These are phyloP conservation scores for Numida meleagris DNA, from an alignment of 2,113 vertebrate genomes.

Conservation along the genomic window DNA sequence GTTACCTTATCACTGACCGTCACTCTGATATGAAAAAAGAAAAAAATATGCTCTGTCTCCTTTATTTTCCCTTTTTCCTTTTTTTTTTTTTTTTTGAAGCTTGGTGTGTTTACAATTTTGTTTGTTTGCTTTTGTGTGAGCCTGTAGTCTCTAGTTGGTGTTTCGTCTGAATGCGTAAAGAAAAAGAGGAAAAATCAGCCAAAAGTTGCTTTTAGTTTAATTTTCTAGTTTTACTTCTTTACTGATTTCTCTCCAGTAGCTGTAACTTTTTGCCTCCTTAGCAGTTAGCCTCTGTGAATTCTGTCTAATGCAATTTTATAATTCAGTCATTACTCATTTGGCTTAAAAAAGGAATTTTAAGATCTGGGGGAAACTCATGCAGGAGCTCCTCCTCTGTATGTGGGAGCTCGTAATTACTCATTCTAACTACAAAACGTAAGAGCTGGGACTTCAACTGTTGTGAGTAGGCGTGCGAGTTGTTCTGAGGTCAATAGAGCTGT, in stretches of 20 bases:
- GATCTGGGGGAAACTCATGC: background rate
- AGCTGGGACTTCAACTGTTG: background rate
- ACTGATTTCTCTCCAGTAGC: background rate
- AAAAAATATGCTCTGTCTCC: fast-evolving
- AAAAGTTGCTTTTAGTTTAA: background rate
- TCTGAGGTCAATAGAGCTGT: background rate
- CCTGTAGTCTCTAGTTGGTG: background rate
- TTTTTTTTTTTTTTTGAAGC: background rate
- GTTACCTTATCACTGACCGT: background rate
- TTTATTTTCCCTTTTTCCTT: background rate
- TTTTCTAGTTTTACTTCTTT: background rate
- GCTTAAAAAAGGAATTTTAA: conserved; percentile 6
- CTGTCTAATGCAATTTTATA: background rate
- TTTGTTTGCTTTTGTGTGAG: background rate
- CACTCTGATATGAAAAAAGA: background rate
- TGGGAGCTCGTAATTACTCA: background rate
- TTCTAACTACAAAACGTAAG: background rate
- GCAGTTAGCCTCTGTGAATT: background rate
- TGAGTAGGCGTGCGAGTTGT: background rate
- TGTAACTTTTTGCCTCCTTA: background rate
- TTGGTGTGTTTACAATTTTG: background rate
- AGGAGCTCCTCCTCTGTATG: background rate
- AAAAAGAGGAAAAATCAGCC: background rate
- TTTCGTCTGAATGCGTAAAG: background rate
- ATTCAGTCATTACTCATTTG: background rate